Evolutionary conservation across 2,888 invertebrate genomes (phyloP).

Genomic region (Cyrtodaria siliqua): DNA sequence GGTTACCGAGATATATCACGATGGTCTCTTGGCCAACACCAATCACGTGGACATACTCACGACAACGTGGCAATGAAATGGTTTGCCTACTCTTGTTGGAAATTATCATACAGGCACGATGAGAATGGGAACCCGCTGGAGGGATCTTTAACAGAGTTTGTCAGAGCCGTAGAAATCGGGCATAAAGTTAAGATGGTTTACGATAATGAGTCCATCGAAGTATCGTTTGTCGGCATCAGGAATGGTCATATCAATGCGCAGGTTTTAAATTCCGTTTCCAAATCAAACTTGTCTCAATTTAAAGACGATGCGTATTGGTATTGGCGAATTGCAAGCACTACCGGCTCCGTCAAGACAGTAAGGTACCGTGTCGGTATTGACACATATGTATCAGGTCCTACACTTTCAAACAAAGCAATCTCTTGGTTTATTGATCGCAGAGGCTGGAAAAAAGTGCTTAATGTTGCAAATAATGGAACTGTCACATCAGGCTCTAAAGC

Average conservation of each 20-base stretch:
- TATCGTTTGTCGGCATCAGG: slow-evolving; percentile 12
- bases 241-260: slow-evolving; percentile 29
- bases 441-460: slow-evolving; percentile 20
- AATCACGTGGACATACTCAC: background rate
- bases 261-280: slow-evolving; percentile 19
- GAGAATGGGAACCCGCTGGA: slow-evolving; percentile 13
- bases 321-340: slow-evolving; percentile 26
- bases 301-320: slow-evolving; percentile 14
- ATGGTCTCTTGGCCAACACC: slow-evolving; percentile 46
- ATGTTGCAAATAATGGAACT: background rate
- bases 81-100: slow-evolving; percentile 40
- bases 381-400: background rate
- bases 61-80: slow-evolving; percentile 4
- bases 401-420: background rate
- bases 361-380: slow-evolving; percentile 13
- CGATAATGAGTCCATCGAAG: slow-evolving; percentile 10
- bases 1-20: slow-evolving; percentile 1
- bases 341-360: slow-evolving; percentile 7
- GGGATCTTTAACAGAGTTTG: slow-evolving; percentile 19
- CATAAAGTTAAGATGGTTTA: slow-evolving; percentile 25
- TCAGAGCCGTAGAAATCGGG: slow-evolving; percentile 8
- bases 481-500: slow-evolving; percentile 23
- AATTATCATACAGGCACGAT: slow-evolving; percentile 24
- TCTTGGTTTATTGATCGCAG: slow-evolving; percentile 36
- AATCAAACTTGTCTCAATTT: slow-evolving; percentile 6